phyloP scores from a whole-genome alignment of 2,888 invertebrate genomes.

The Tetragonisca angustula region DNA sequence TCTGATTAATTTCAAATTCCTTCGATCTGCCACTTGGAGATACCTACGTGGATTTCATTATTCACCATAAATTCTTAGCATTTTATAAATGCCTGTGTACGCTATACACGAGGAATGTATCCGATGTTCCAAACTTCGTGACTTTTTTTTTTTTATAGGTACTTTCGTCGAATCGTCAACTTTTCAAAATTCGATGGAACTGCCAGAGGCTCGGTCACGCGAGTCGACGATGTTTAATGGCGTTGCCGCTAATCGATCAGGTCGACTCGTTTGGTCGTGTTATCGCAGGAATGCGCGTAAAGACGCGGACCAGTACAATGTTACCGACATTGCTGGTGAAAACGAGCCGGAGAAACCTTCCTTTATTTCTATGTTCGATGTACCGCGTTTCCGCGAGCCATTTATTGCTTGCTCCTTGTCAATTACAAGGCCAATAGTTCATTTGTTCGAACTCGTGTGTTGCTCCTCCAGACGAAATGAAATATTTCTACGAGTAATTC shows the following conservation, averaged over 20 bases:
- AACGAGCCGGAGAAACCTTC: conserved; percentile 59
- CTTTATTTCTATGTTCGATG: conserved; percentile 45
- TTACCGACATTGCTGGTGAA: conserved; percentile 59
- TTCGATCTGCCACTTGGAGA: not conserved
- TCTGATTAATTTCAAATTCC: conserved; percentile 24
- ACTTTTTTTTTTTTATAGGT: not conserved
- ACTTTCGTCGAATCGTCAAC: not conserved
- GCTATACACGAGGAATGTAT: not conserved
- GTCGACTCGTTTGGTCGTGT: conserved; percentile 47
- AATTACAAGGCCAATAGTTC: conserved; percentile 9
- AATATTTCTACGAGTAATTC: not conserved
- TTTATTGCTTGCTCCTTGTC: not conserved
- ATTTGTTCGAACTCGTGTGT: not conserved
- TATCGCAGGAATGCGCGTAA: conserved; percentile 69
- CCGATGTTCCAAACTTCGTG: not conserved
- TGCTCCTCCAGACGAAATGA: not conserved
- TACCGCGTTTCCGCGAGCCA: conserved; percentile 38
- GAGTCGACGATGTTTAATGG: conserved; percentile 46
- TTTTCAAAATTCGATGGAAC: not conserved
- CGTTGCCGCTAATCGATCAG: conserved; percentile 61
- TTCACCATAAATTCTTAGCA: not conserved
- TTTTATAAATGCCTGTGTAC: not conserved
- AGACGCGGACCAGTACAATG: conserved; percentile 57
- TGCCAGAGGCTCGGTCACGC: not conserved
- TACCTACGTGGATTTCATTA: not conserved